Evolutionary conservation across 2,888 invertebrate species (phyloP), one percentile per base, ranked within the genome.

Genomic region (Agriopis aurantiaria): DNA sequence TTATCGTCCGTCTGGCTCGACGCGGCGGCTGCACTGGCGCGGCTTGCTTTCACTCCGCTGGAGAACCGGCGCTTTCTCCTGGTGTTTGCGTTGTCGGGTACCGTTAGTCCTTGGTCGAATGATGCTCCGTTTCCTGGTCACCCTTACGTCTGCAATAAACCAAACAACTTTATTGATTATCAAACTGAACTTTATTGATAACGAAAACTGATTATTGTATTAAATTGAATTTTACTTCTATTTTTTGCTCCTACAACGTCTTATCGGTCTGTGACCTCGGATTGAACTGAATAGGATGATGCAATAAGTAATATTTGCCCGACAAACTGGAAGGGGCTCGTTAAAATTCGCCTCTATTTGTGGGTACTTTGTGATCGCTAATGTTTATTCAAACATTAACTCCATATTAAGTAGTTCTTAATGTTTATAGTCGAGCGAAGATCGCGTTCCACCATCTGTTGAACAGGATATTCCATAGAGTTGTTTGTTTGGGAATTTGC

Each of bases 11-110:
- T 83, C 78, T 87, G 85, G 76, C 82, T 82, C 90, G 88, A 81
- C 85, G 90, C 86, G 82, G 79, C 85, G 80, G 76, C 78, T 82
- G 80, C 81, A 89, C 91, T 88, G 91, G 74, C 88, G 80, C 66
- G 69, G 81, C 77, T 72, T 82, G 90, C 91, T 93, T 93, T 93
- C 93, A 92, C 92, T 89, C 82, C 79, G 83, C 78, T 88, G 85
- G 85, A 85, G 85, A 90, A 89, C 87, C 87, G 76, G 85, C 91
- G 93, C 94, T 94, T 93, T 93, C 93, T 91, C 93, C 86, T 82
- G 84, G 77, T 88, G 87, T 86, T 86, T 82, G 83, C 53, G 69
- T 86, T 82, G 80, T 77, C 77, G 72, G 83, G 75, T 91, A 92
- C 93, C 91, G 93, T 91, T 93, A 93, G 85, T 87, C 86, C 87